phyloP scores from a whole-genome alignment of 1,140 invertebrate species.

The Micrasema minimum region DNA sequence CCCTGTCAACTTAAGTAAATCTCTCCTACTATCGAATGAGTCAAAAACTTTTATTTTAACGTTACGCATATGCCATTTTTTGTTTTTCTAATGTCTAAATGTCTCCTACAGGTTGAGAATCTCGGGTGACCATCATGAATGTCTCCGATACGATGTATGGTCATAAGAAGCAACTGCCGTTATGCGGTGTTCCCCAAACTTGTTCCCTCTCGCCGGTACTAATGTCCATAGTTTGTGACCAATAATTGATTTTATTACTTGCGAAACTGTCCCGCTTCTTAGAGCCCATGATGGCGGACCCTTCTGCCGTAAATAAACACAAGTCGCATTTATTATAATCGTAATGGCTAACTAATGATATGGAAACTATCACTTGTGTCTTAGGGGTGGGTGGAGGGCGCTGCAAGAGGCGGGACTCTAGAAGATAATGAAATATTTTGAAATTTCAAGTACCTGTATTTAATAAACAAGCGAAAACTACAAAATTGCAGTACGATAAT shows the following conservation, averaged over 20 bases:
- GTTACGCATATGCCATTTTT: too few species aligned
- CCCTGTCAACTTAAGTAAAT: too few species aligned
- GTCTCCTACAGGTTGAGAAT: too few species aligned
- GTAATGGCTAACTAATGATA: constrained; percentile 51
- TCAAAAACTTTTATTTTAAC: too few species aligned
- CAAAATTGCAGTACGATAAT: too few species aligned
- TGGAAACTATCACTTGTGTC: constrained; percentile 51
- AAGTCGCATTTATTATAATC: constrained; percentile 52
- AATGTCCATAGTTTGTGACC: constrained; percentile 54
- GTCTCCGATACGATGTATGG: constrained; percentile 25
- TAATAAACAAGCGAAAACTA: too few species aligned
- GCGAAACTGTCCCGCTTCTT: constrained; percentile 51
- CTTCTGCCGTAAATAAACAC: constrained; percentile 50
- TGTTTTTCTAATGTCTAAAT: too few species aligned
- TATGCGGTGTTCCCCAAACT: constrained; percentile 37
- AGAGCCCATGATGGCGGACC: constrained; percentile 34
- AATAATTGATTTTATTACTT: constrained; percentile 55
- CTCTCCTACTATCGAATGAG: too few species aligned
- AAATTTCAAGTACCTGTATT: too few species aligned
- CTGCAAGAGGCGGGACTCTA: too few species aligned
- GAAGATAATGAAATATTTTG: too few species aligned
- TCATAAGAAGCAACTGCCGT: constrained; percentile 44
- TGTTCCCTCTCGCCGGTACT: constrained; percentile 40
- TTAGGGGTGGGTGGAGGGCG: constrained; percentile 31
- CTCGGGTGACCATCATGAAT: constrained; percentile 18